These are phyloP conservation scores for Cuculus canorus DNA, from an alignment of 2,797 vertebrate species.

Conservation along the genomic window DNA sequence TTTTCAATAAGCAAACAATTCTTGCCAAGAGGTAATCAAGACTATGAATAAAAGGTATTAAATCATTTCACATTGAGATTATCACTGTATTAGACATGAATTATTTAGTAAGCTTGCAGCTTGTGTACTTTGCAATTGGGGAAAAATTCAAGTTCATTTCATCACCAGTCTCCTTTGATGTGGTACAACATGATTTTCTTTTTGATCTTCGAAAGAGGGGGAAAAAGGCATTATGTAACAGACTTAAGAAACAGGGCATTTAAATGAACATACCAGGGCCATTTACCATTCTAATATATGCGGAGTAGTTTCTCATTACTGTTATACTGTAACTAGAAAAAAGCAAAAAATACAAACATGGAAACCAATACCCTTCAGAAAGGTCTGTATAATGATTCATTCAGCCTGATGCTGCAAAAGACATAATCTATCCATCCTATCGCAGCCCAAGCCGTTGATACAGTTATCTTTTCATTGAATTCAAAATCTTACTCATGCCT, in stretches of 20 bases:
- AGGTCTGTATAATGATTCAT: neutral
- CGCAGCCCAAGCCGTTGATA: neutral
- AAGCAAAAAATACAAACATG: neutral
- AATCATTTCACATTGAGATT: neutral
- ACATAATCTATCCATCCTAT: neutral
- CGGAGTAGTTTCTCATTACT: neutral
- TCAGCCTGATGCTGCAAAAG: neutral
- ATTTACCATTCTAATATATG: neutral
- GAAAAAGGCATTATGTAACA: neutral
- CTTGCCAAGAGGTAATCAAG: neutral
- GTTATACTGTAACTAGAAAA: neutral
- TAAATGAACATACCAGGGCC: neutral
- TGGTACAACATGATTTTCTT: neutral
- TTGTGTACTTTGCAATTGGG: neutral
- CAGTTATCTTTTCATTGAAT: neutral
- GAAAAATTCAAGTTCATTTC: neutral
- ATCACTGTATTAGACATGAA: neutral
- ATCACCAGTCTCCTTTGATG: neutral
- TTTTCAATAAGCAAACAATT: neutral
- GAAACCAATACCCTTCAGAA: neutral
- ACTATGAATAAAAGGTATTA: neutral
- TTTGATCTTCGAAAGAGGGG: constrained; percentile 16
- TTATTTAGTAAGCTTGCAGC: neutral
- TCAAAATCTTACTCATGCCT: neutral
- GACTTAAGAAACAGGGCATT: neutral